Percentiles rank a stretch among this genome's conserved stretches.
Evolutionary conservation across 2,113 vertebrate genomes (phyloP).

Genomic region (Rhadina sibilatrix): DNA sequence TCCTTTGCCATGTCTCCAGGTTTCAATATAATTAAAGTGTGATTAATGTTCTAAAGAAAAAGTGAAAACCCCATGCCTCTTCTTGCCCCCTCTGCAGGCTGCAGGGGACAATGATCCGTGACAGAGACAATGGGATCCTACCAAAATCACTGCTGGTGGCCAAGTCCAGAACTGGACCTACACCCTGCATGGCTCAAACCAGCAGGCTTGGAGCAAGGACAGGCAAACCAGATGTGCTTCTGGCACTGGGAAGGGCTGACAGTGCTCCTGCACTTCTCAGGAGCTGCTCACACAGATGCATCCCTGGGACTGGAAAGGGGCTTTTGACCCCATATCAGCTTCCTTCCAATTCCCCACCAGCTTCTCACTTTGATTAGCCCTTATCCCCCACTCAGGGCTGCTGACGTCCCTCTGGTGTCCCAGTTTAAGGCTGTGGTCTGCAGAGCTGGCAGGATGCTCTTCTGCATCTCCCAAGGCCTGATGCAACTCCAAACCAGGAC

Average conservation of each 20-base stretch:
- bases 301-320: background rate
- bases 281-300: background rate
- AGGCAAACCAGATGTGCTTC: background rate
- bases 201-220: background rate
- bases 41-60: slow-evolving; percentile 59
- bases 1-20: slow-evolving; percentile 39
- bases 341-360: background rate
- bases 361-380: background rate
- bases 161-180: fast-evolving
- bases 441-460: background rate
- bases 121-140: background rate
- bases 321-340: background rate
- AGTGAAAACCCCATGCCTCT: background rate
- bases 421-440: background rate
- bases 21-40: slow-evolving; percentile 57
- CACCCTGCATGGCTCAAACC: background rate
- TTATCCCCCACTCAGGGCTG: background rate
- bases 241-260: background rate
- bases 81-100: background rate
- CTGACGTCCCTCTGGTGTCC: background rate
- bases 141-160: background rate
- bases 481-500: background rate
- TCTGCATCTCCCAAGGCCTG: background rate
- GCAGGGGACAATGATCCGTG: background rate
- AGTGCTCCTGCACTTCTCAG: background rate